Base-by-base conservation (phyloP, 2,113 vertebrate species). In the Nothoprocta perdicaria region DNA sequence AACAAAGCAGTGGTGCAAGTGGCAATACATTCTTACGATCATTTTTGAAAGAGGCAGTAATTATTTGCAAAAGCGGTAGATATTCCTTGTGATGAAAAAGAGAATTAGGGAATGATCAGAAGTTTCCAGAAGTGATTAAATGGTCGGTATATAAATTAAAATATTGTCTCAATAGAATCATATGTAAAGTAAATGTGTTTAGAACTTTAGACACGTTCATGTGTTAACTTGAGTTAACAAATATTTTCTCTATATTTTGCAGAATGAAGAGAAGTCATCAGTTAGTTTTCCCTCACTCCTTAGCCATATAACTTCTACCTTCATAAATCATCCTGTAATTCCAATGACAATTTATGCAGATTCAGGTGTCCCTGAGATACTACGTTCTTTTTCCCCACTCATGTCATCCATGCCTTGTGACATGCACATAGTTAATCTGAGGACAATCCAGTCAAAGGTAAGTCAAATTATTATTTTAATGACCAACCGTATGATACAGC, bases 391-490 rank as follows among this genome's bases (percentile, higher is more conserved):
- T 95, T 97, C 93, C 81, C 98, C 98, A 0, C 96, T 99, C 4
- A 21, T 43, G 16, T 97, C 97, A 10, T 97, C 98, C 6, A 92
- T 99, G 96, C 99, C 99, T 15, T 99, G 99, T 72, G 99, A 99
- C 82, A 62, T 99, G 85, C 98, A 99, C 89, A 83, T 99, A 85
- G 96, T 99, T 85, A 99, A 99, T 94, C 94, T 99, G 82, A 98
- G 98, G 92, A 98, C 98, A 24, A 97, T 99, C 91, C 98, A 99
- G 76, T 97, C 98, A 85, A 97, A 98, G 98, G 99, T 99, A 97
- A 95, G 50, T 73, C 21, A 52, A 89, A 53, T 21, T 11, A 17
- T 6, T 53, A 10, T 23, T 81, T 24, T 68, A 43, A 24, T 74
- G 21, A 78, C 12, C 11, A 63, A 31, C n/a, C 38, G 10, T 60